Percentiles rank a stretch among this genome's conserved stretches.
Conservation (phyloP, 2,797 vertebrate species). For the Fundulus diaphanus region DNA sequence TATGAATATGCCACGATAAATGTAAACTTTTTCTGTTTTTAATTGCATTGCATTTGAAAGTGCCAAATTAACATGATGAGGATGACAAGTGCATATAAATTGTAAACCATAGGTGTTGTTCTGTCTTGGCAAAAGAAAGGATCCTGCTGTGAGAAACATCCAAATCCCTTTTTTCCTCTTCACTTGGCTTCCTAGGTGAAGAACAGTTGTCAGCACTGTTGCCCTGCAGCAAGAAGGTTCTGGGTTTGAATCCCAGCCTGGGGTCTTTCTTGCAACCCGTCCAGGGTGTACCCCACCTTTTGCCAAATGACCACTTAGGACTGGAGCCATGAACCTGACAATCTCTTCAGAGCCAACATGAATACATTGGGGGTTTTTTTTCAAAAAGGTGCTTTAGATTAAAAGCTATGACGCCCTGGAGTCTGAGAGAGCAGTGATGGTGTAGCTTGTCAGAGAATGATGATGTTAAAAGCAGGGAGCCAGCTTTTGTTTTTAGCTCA, state of each 20-base stretch:
- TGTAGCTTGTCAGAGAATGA: slow-evolving; percentile 2
- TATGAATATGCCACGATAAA: neutral
- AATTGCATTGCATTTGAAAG: neutral
- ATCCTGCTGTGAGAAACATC: slow-evolving; percentile 34
- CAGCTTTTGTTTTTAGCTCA: slow-evolving; percentile 20
- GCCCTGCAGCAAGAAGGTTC: neutral
- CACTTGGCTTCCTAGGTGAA: neutral
- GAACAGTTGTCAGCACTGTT: neutral
- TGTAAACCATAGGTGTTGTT: slow-evolving; percentile 23
- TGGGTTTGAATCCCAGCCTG: neutral
- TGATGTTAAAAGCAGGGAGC: slow-evolving; percentile 9
- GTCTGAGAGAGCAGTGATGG: neutral
- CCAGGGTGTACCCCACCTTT: neutral
- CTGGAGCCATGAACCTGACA: neutral
- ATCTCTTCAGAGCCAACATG: neutral
- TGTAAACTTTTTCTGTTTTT: neutral
- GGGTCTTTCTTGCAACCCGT: neutral
- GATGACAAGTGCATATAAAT: neutral
- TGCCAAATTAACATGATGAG: neutral
- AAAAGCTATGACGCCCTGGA: neutral
- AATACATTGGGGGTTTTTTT: no score
- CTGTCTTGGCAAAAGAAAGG: slow-evolving; percentile 45
- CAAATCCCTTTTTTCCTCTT: neutral
- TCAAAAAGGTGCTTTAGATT: neutral
- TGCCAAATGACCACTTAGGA: neutral